Base-by-base conservation (phyloP, 2,797 vertebrate species). In the Salarias fasciatus region DNA sequence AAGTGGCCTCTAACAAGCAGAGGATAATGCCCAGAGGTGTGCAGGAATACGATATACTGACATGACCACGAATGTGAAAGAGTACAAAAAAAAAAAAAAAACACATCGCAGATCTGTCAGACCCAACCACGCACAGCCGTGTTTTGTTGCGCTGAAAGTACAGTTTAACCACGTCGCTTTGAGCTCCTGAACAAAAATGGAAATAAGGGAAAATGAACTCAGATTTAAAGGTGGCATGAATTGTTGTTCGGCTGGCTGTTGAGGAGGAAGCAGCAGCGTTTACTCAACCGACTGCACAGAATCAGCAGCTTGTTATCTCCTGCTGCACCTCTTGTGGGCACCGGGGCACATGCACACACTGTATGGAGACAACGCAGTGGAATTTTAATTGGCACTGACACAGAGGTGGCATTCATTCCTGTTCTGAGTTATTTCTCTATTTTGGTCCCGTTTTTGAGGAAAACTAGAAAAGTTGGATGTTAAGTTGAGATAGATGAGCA, bases 331-430 rank as follows among this genome's bases (percentile, higher is more conserved):
- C n/a, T n/a, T 41, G 52, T 57, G 31, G 15, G 63, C 18, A 44
- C 10, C 18, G 18, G 35, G 47, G 54, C 13, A 45, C 37, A 53
- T 36, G 14, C 45, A 69, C 13, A 10, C 42, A 33, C 42, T 59
- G 59, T 29, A 69, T 24, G 18, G 6, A 63, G 51, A 74, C 60
- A 73, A 53, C 61, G 36, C 5, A 15, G 45, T 70, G 77, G 71
- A 75, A 78, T 82, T 81, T 85, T 73, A 86, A 86, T 84, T 83
- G 63, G 14, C 5, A 1, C 11, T 2, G 37, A 24, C 45, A 42
- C n/a, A 35, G 33, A 48, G 12, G 40, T 31, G 36, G 24, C 6
- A 13, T 58, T 69, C 48, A 33, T 3, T 63, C 15, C 43, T 30
- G 29, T 37, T 8, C 18, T 43, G 57, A 11, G 29, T 48, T 52